These are phyloP conservation scores for Bombus sibiricus DNA, from an alignment of 1,140 invertebrate genomes.

Conservation along the genomic window DNA sequence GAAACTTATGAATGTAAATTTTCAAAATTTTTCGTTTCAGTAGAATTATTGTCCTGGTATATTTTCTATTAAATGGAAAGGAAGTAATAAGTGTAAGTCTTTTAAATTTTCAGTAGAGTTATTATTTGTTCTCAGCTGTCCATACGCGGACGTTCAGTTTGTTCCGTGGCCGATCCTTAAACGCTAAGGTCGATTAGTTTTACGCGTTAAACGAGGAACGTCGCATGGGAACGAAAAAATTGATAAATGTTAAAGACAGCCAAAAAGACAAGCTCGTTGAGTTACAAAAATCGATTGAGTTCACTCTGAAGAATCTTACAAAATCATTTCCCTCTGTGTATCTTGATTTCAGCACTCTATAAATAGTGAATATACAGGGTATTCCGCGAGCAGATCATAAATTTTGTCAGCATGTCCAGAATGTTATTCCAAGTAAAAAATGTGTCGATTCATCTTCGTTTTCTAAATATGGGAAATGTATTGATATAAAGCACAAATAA, in stretches of 20 bases:
- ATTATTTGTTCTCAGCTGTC: conserved; percentile 29
- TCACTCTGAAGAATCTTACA: not conserved
- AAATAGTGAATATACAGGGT: not conserved
- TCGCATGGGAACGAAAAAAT: conserved; percentile 17
- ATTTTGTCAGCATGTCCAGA: not conserved
- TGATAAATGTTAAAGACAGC: conserved; percentile 24
- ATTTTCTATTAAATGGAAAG: not conserved
- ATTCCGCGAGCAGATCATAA: not conserved
- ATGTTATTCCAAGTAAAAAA: not conserved
- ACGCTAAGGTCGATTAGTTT: conserved; percentile 29
- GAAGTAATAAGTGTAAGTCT: not conserved
- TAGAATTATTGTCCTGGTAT: too few relatives aligned
- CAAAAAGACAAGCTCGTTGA: conserved; percentile 20
- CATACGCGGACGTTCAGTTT: not conserved
- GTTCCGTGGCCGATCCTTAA: conserved; percentile 21
- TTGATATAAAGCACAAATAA: too few relatives aligned
- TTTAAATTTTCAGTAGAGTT: conserved; percentile 11
- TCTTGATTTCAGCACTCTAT: not conserved
- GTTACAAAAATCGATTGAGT: not conserved
- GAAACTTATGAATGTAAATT: not conserved
- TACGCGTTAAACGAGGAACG: conserved; percentile 22
- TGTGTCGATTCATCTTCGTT: not conserved
- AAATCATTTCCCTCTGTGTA: not conserved
- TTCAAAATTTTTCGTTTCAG: not conserved
- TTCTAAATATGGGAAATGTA: not conserved